A percentile compares a stretch with the other conserved stretches of the same genome.
Conservation (phyloP, 2,888 invertebrate genomes). For the Folsomia manolachei region DNA sequence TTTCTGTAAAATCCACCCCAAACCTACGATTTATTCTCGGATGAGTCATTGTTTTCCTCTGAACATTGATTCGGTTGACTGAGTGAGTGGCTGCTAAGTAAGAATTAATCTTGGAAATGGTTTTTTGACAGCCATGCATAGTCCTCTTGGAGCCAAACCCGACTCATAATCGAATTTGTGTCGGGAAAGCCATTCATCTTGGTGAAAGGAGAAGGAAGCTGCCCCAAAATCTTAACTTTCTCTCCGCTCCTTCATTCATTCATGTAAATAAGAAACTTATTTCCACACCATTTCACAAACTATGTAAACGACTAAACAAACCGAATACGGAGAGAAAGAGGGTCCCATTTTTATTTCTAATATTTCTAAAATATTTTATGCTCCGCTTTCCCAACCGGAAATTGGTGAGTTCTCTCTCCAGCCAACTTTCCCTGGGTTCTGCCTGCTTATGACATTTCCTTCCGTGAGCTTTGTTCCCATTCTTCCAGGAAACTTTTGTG, state of each 20-base stretch:
- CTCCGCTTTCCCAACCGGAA: no score
- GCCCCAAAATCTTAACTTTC: slow-evolving; percentile 6
- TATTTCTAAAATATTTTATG: no score
- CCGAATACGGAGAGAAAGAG: no score
- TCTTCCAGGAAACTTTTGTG: no score
- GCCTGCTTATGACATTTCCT: no score
- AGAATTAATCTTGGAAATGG: slow-evolving; percentile 10
- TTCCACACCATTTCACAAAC: neutral
- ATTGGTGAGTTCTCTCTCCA: no score
- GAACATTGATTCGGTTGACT: neutral
- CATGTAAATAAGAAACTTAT: neutral
- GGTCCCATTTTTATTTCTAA: no score
- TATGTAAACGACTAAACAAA: no score
- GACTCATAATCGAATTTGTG: neutral
- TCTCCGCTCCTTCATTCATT: neutral
- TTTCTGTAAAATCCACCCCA: no score
- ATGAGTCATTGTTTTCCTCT: neutral
- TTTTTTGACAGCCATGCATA: neutral
- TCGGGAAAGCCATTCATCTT: neutral
- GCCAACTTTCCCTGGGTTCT: no score
- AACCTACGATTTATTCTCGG: no score
- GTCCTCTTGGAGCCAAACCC: neutral
- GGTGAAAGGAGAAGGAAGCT: neutral
- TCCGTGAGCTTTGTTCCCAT: no score
- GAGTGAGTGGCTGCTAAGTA: neutral